Conservation (phyloP, 2,113 vertebrate species). For the Eira barbara region DNA sequence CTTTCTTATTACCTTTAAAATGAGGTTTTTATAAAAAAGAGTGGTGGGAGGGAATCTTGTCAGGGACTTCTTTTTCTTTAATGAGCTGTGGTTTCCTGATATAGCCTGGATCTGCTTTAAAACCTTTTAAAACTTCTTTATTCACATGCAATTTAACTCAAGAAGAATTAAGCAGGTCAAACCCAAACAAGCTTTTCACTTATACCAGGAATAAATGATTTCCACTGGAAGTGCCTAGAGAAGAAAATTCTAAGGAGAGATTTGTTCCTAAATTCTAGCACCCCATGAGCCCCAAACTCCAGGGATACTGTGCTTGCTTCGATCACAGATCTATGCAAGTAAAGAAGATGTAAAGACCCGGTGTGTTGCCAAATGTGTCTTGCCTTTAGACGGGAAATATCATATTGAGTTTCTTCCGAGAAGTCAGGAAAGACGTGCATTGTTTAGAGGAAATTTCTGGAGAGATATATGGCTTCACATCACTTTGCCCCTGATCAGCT, state of each 20-base stretch:
- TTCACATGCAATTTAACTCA: constrained; percentile 53
- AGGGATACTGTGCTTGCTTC: constrained; percentile 47
- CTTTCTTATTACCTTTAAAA: constrained; percentile 27
- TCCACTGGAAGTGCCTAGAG: constrained; percentile 16
- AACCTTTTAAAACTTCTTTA: constrained; percentile 30
- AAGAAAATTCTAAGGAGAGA: constrained; percentile 53
- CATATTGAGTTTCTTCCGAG: constrained; percentile 1
- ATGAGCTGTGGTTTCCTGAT: constrained; percentile 50
- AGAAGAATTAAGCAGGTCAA: constrained; percentile 62
- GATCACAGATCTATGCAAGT: constrained; percentile 34
- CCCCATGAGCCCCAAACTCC: not conserved
- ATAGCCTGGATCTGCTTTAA: not conserved
- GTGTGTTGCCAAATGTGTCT: not conserved
- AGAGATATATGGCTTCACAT: not conserved
- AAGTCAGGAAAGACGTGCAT: not conserved
- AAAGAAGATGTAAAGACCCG: constrained; percentile 11
- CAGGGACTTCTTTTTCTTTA: constrained; percentile 10
- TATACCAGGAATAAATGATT: constrained; percentile 52
- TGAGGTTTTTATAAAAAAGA: not conserved
- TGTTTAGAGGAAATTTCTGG: not conserved
- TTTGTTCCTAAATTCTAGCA: constrained; percentile 37
- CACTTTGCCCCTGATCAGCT: not conserved
- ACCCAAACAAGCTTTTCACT: constrained; percentile 52
- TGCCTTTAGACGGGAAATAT: constrained; percentile 21
- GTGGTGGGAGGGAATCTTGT: constrained; percentile 1